Conservation (phyloP, 2,113 vertebrate species). For the Hypomesus transpacificus region DNA sequence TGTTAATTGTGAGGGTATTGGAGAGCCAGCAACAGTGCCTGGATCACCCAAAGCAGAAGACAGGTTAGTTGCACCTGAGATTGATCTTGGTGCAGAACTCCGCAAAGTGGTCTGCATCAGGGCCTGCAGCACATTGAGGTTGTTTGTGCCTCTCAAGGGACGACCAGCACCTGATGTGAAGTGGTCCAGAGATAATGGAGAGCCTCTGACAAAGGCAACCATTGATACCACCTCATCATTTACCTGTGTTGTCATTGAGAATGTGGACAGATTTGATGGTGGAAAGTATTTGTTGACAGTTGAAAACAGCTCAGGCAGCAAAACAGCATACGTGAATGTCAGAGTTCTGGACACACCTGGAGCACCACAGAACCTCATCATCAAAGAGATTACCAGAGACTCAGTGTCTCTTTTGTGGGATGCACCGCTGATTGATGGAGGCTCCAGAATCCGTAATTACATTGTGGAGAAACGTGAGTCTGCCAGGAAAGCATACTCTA, state of each 20-base stretch:
- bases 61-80: conserved; percentile 87
- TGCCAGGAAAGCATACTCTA: conserved; percentile 94
- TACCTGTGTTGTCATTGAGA: conserved; percentile 88
- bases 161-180: conserved; percentile 95
- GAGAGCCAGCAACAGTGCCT: conserved; percentile 89
- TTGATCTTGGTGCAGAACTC: conserved; percentile 94
- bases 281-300: conserved; percentile 93
- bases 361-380: conserved; percentile 86
- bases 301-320: conserved; percentile 92
- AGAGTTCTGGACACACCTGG: conserved; percentile 96
- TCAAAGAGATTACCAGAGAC: conserved; percentile 91
- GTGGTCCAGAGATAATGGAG: conserved; percentile 91
- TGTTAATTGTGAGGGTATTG: conserved; percentile 91
- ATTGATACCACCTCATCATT: conserved; percentile 93
- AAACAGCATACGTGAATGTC: conserved; percentile 92
- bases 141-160: conserved; percentile 97
- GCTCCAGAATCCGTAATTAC: conserved; percentile 93
- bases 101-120: conserved; percentile 91
- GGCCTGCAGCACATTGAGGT: conserved; percentile 90
- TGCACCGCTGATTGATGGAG: conserved; percentile 91
- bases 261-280: conserved; percentile 92
- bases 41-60: conserved; percentile 93
- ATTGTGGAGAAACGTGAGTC: conserved; percentile 97
- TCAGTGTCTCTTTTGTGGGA: conserved; percentile 95
- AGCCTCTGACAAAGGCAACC: conserved; percentile 85